phyloP scores from a whole-genome alignment of 2,113 vertebrate genomes.

The Lanius collurio region DNA sequence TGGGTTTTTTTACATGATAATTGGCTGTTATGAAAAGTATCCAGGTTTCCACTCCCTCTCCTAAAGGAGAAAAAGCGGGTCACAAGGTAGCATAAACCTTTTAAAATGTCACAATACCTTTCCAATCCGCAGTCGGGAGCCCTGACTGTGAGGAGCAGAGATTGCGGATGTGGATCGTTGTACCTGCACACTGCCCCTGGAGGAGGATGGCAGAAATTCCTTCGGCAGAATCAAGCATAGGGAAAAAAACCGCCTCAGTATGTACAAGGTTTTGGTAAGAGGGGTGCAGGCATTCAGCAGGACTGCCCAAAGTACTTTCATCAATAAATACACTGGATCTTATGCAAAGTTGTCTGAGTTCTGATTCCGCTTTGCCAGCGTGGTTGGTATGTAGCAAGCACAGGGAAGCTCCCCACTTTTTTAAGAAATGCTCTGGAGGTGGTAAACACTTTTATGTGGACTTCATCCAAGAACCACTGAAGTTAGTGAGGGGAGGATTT shows the following conservation, averaged over 20 bases:
- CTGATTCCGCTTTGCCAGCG: background rate
- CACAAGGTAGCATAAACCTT: background rate
- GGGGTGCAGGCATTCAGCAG: background rate
- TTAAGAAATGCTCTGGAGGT: background rate
- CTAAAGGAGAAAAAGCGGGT: background rate
- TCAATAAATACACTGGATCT: background rate
- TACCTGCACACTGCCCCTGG: background rate
- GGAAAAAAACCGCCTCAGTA: background rate
- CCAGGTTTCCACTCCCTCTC: background rate
- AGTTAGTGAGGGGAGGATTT: background rate
- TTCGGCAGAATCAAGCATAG: background rate
- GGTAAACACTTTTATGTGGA: background rate
- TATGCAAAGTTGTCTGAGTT: background rate
- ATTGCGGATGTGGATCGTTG: background rate
- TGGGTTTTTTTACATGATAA: fast-evolving
- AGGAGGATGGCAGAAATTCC: background rate
- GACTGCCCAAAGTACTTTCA: background rate
- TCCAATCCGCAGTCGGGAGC: fast-evolving
- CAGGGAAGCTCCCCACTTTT: background rate
- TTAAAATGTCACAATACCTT: background rate
- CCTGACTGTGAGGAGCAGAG: background rate
- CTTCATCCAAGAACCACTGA: background rate
- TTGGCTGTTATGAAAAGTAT: background rate
- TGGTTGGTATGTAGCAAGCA: background rate
- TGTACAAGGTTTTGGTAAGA: background rate